Conservation (phyloP, 2,888 invertebrate species). For the Lissonota sp. region DNA sequence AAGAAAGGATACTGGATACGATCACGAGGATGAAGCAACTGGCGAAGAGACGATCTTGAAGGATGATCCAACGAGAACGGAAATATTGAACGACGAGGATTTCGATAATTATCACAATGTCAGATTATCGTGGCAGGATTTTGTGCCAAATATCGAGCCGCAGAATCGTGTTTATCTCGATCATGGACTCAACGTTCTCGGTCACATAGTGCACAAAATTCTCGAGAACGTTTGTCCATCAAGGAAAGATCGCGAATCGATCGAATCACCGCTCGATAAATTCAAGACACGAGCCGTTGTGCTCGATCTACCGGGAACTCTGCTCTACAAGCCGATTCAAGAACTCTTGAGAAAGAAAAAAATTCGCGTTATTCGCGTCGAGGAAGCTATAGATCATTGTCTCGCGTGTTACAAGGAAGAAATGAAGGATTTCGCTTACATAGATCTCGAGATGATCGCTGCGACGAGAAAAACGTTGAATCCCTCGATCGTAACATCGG, state of each 20-base stretch:
- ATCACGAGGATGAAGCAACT: conserved; percentile 81
- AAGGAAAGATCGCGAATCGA: conserved; percentile 80
- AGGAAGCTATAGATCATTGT: conserved; percentile 86
- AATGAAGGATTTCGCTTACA: conserved; percentile 84
- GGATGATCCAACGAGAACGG: conserved; percentile 85
- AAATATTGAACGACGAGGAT: conserved; percentile 85
- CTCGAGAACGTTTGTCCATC: conserved; percentile 85
- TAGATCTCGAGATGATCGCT: conserved; percentile 80
- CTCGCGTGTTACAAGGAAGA: conserved; percentile 85
- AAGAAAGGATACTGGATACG: conserved; percentile 29
- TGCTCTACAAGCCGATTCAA: conserved; percentile 82
- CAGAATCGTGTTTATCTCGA: conserved; percentile 81
- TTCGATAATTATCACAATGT: conserved; percentile 86
- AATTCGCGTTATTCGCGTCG: conserved; percentile 84
- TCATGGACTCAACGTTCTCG: conserved; percentile 84
- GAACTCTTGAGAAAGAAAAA: conserved; percentile 82
- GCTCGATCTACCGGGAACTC: conserved; percentile 83
- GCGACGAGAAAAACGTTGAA: conserved; percentile 19
- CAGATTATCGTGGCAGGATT: conserved; percentile 85
- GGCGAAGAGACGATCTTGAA: conserved; percentile 80
- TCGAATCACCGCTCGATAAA: conserved; percentile 82
- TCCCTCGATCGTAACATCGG: conserved; percentile 82
- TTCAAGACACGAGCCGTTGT: conserved; percentile 83
- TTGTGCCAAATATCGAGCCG: conserved; percentile 83
- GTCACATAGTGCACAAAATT: conserved; percentile 85